Base-by-base conservation (phyloP, 2,113 vertebrate genomes). In the Ariopsis seemanni region DNA sequence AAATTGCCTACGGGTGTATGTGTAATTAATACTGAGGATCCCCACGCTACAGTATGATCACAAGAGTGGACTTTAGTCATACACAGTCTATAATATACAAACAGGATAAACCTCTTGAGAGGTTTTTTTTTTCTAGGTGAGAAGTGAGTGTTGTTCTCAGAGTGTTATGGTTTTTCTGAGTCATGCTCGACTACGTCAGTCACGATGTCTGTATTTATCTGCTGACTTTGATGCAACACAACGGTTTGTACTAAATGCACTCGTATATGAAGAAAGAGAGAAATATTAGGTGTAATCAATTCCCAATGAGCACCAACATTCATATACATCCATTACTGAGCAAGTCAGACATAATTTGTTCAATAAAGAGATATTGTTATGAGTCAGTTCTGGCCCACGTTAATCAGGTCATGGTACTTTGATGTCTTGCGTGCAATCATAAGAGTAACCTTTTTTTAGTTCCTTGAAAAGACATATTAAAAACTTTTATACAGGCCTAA, bases 151-250 rank as follows among this genome's bases (percentile, higher is more conserved):
- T 62, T 85, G 17, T 79, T 79, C 25, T 60, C 22, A 55, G 60
- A 63, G 25, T 89, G 58, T 75, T 57, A 0, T 58, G 71, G 34
- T 69, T 86, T 27, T 84, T 34, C 77, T 82, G 83, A 85, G 69
- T 63, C 75, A 89, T 20, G 57, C 55, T 50, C 57, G 18, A 53
- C 42, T 72, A 87, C 79, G 78, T 82, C 65, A 87, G 67, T 62
- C 86, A 72, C 42, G 65, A 84, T 84, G 52, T 72, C 53, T 52
- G 50, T 79, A 63, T 86, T 85, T 57, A 42, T 87, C 60, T 75
- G 48, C 22, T 83, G 25, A 15, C 22, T 69, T 75, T 34, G 18
- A 30, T 57, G 79, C 52, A 86, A 48, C 34, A 65, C n/a, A 30
- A 63, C 2, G 55, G 67, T 67, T 34, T 80, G 74, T 12, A 74